Conservation (phyloP, 2,113 vertebrate species). For the Peromyscus leucopus region DNA sequence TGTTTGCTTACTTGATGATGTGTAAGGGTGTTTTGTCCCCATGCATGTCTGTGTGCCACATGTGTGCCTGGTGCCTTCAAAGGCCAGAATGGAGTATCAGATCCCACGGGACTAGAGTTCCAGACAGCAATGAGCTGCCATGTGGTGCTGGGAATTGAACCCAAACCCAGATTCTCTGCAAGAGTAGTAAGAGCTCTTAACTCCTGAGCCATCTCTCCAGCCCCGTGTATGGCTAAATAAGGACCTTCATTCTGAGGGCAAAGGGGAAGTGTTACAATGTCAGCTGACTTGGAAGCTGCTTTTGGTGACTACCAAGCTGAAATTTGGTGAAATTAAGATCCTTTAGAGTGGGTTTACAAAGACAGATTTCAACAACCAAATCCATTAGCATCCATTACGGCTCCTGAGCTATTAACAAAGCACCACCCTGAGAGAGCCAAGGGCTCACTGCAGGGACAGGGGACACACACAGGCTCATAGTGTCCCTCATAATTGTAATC, state of each 20-base stretch:
- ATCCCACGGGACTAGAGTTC: background rate
- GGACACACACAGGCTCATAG: background rate
- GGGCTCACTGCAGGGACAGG: background rate
- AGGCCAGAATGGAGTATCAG: background rate
- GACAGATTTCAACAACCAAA: conserved; percentile 47
- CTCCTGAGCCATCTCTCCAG: background rate
- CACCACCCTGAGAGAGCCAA: background rate
- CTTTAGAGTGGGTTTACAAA: conserved; percentile 42
- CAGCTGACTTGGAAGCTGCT: conserved; percentile 38
- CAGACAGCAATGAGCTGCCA: background rate
- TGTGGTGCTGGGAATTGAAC: background rate
- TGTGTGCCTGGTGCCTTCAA: background rate
- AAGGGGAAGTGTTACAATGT: conserved; percentile 16
- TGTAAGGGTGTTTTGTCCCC: background rate
- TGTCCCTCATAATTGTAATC: background rate
- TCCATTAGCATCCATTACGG: conserved; percentile 18
- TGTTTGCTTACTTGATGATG: background rate
- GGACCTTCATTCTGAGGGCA: background rate
- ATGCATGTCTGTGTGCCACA: background rate
- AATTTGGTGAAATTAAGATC: conserved; percentile 52
- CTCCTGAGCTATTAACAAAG: background rate
- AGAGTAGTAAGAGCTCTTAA: background rate
- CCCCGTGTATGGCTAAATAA: background rate
- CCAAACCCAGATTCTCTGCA: background rate
- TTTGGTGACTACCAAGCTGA: conserved; percentile 37